Percentiles rank a stretch among this genome's conserved stretches.
phyloP scores from a whole-genome alignment of 2,113 vertebrate species.

The Fulica atra region DNA sequence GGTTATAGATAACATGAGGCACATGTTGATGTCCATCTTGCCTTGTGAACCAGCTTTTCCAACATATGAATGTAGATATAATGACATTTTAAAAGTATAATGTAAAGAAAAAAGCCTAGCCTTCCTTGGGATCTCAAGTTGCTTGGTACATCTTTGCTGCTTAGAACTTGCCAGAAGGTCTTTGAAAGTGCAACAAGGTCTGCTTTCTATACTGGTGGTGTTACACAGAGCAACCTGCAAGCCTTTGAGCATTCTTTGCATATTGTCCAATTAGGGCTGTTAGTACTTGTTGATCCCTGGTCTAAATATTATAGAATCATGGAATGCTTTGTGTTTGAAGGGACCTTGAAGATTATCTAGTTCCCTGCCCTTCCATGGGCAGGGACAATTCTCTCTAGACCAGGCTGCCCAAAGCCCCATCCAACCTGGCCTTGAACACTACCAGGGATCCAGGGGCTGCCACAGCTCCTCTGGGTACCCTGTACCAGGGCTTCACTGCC shows the following conservation, averaged over 20 bases:
- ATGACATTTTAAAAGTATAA: background rate
- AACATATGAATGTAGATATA: background rate
- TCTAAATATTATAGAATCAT: background rate
- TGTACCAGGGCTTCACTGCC: no score
- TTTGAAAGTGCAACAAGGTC: background rate
- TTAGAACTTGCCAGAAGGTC: background rate
- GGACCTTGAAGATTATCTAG: no score
- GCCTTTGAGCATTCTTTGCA: background rate
- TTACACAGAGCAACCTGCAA: fast-evolving
- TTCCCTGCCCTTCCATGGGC: no score
- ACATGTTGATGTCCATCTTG: background rate
- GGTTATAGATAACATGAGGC: background rate
- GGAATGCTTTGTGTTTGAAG: no score
- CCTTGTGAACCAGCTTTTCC: background rate
- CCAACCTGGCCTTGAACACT: no score
- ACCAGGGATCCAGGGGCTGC: no score
- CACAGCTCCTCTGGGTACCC: no score
- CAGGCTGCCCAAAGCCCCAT: no score
- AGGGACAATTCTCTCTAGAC: no score
- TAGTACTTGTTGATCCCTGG: background rate
- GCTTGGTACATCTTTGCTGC: background rate
- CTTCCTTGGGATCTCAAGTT: background rate
- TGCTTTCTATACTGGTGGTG: background rate
- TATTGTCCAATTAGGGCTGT: fast-evolving
- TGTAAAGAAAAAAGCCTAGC: background rate